phyloP scores from a whole-genome alignment of 1,140 invertebrate genomes.

The Diorhabda sublineata region DNA sequence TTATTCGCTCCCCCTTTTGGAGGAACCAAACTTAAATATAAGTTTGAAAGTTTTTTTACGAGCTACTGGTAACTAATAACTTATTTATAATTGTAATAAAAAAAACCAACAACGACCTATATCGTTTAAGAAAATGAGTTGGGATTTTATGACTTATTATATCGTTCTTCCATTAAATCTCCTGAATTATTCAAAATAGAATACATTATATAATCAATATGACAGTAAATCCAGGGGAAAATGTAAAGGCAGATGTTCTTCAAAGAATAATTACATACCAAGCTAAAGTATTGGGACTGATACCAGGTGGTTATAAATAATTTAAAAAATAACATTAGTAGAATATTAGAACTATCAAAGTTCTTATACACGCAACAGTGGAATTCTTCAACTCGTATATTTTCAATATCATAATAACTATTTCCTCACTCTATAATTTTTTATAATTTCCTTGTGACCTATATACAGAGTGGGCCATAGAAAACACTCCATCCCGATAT shows the following conservation, averaged over 20 bases:
- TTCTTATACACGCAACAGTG: constrained; percentile 18
- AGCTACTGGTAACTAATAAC: too few relatives aligned
- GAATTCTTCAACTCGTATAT: not conserved
- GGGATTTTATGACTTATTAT: not conserved
- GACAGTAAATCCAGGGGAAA: constrained; percentile 5
- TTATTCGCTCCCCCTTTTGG: too few relatives aligned
- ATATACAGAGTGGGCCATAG: too few relatives aligned
- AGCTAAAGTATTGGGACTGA: constrained; percentile 8
- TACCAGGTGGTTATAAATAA: constrained; percentile 21
- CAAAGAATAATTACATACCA: constrained; percentile 18
- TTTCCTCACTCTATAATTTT: too few relatives aligned
- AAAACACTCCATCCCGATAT: too few relatives aligned
- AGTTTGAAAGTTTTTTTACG: too few relatives aligned
- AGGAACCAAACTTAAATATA: too few relatives aligned
- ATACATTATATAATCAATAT: constrained; percentile 21
- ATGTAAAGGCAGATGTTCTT: constrained; percentile 1
- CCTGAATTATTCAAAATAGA: constrained; percentile 10
- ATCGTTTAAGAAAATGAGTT: constrained; percentile 10
- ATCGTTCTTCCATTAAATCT: not conserved
- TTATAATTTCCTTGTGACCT: too few relatives aligned
- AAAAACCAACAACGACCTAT: not conserved
- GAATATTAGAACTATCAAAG: not conserved
- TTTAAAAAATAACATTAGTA: constrained; percentile 14
- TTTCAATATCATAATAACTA: too few relatives aligned
- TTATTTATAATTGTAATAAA: too few relatives aligned